Base-by-base conservation (phyloP, 37 sponge, comb jelly and placozoan species). In the Cliona cf. orientalis region DNA sequence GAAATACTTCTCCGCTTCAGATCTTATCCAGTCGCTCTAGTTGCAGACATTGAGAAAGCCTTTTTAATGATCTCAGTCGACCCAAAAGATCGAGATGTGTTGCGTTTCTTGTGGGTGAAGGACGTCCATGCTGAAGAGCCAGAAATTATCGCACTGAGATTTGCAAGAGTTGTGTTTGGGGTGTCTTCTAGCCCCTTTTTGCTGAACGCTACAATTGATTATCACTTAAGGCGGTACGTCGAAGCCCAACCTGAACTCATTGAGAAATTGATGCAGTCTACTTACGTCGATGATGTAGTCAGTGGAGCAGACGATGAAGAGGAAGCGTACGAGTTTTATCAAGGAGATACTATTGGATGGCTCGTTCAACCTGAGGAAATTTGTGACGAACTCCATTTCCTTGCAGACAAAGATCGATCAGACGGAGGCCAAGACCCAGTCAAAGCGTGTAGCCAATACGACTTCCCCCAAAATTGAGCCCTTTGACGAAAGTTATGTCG, bases 1-100 rank as follows among this genome's bases (percentile, higher is more conserved):
- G 81, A 80, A 42, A 44, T 80, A 36, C 44, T 80, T 28, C 29
- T 69, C 28, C 40, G 71, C 12, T 80, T 80, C 32, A 45, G 81
- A 21, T 57, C 71, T 19, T 58, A 80, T 57, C 58, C 59, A 58
- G 71, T 80, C 0, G 81, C 81, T 22, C 7, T 80, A 25, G 71
- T 58, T 19, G 81, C 71, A 19, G 81, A 80, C 21, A 80, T 80
- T n/a, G 81, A 80, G 42, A 80, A 80, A 62, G 81, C 81, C 6
- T 80, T 69, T 45, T 22, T 80, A 7, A 69, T 80, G 81, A 58
- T 80, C 25, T 71, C 71, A 26, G 44, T 80, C 19, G 71, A 33
- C 6, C 71, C 81, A 0, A 75, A 37, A 23, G 74, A 82, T 69
- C 83, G 74, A 33, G 83, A 82, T 72, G 63, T 60, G 6, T 37